Conservation (phyloP, 2,888 invertebrate species). For the Chrysolina oricalcia region DNA sequence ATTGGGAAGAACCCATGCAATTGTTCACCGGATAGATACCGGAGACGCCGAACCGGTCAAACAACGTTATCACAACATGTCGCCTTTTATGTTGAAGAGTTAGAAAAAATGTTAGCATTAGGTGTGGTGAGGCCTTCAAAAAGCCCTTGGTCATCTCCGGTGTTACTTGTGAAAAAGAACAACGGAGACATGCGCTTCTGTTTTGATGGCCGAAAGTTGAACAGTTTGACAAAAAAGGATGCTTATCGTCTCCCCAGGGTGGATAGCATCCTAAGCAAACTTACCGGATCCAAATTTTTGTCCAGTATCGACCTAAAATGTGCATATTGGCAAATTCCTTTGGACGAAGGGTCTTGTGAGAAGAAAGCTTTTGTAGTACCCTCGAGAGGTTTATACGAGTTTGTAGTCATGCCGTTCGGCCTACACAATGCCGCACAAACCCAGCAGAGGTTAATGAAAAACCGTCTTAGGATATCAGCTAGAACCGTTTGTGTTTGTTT, state of each 20-base stretch:
- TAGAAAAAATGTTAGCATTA: slow-evolving; percentile 55
- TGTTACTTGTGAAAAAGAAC: slow-evolving; percentile 61
- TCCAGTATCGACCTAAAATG: slow-evolving; percentile 43
- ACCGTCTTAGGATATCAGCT: slow-evolving; percentile 54
- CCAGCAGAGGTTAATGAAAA: too few species aligned
- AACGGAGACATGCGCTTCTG: slow-evolving; percentile 56
- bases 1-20: not conserved
- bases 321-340: slow-evolving; percentile 41
- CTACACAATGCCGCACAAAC: slow-evolving; percentile 56
- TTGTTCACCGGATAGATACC: not conserved
- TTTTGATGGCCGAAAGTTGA: slow-evolving; percentile 53
- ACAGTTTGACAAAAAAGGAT: slow-evolving; percentile 50
- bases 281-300: slow-evolving; percentile 32
- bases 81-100: slow-evolving; percentile 35
- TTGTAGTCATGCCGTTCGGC: slow-evolving; percentile 57
- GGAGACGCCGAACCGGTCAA: not conserved
- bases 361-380: slow-evolving; percentile 60
- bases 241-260: slow-evolving; percentile 21
- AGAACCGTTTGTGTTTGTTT: slow-evolving; percentile 53
- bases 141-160: slow-evolving; percentile 60
- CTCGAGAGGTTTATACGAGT: slow-evolving; percentile 55
- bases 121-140: slow-evolving; percentile 52
- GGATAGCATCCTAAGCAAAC: not conserved
- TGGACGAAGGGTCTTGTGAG: slow-evolving; percentile 39
- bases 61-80: slow-evolving; percentile 23